These are phyloP conservation scores for Leucopsar rothschildi DNA, from an alignment of 2,113 vertebrate genomes.

Conservation along the genomic window DNA sequence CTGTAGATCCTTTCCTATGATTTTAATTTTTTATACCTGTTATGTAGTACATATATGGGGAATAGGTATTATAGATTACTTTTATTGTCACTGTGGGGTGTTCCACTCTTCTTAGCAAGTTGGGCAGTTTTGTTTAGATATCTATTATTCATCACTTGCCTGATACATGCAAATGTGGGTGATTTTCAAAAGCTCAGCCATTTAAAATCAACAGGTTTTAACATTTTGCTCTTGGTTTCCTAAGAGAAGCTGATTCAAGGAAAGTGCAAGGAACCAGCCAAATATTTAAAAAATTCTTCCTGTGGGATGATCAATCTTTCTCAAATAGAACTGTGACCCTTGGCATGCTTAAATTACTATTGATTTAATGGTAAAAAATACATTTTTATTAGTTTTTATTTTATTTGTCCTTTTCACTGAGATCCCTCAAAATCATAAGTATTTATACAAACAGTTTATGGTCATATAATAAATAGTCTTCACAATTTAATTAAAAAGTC, in stretches of 20 bases:
- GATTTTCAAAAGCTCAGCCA: background rate
- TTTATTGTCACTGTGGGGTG: background rate
- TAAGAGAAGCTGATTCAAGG: background rate
- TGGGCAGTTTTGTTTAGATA: background rate
- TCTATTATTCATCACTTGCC: background rate
- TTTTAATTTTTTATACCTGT: background rate
- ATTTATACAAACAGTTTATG: background rate
- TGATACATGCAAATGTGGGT: background rate
- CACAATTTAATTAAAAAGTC: slow-evolving; percentile 27
- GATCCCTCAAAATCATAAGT: background rate
- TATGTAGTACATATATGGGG: background rate
- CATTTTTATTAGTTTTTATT: slow-evolving; percentile 13
- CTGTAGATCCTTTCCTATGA: background rate
- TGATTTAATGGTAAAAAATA: background rate
- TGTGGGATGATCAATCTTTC: background rate
- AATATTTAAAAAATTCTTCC: background rate
- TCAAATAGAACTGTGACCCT: background rate
- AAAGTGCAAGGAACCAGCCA: background rate
- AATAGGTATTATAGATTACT: background rate
- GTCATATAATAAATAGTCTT: background rate
- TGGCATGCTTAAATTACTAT: background rate
- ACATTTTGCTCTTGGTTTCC: background rate
- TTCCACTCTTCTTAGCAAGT: background rate
- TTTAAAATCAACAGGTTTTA: background rate
- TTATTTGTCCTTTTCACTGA: background rate